Evolutionary conservation across 1,140 invertebrate species (phyloP), one percentile per base, ranked within the genome.

Genomic region (Galendromus occidentalis): DNA sequence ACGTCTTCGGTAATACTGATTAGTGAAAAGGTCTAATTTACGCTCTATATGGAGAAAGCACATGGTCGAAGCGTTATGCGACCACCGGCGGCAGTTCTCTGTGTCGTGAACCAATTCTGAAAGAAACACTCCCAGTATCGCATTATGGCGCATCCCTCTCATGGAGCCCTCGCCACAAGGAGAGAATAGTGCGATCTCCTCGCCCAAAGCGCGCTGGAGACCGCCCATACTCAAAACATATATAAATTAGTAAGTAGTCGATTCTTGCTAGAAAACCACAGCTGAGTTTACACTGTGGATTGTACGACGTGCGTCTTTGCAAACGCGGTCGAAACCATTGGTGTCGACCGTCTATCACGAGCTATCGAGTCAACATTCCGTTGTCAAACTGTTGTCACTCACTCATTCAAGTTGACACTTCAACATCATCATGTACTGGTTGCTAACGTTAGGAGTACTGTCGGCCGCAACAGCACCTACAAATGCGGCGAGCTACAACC

Each of bases 221-320:
- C 51, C 51, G 51, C 51, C 51, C 51, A 59, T 59, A 22, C 51
- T 59, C 25, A 59, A 59, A 59, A 59, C 51, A 59, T 59, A 59
- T 59, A 59, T 59, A 59, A 59, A 59, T 59, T 59, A 59, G 51
- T 59, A 59, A 25, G 25, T 59, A 59, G 14, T 14, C 51, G 33
- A 25, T 29, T 25, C 51, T 59, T 22, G 51, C 25, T 59, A 59
- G 51, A 59, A 59, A 29, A 59, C 51, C 25, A 59, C 51, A 18
- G 51, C 25, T 17, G 14, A 59, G 51, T 59, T 59, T 59, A 22
- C 25, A 59, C 17, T 29, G 51, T 33, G 51, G 25, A 14, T 59
- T 33, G 51, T 59, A 59, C 22, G 20, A 25, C 22, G 51, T 59
- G 14, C 22, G 51, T 59, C 25, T 39, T 39, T 4, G 33, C 33